Evolutionary conservation across 2,113 vertebrate genomes (phyloP).

Genomic region (Cavia porcellus): DNA sequence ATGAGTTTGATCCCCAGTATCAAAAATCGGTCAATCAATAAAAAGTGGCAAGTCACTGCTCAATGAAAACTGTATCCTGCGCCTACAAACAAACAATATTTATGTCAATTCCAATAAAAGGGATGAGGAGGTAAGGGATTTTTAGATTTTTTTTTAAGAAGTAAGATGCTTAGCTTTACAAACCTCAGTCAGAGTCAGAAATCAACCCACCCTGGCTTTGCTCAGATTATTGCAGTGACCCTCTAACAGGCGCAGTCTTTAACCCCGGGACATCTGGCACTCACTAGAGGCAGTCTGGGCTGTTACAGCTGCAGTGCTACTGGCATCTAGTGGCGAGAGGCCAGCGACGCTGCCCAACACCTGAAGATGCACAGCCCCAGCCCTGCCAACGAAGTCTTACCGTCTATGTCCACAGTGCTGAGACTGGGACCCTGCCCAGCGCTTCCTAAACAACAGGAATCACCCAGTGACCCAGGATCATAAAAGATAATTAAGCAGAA

Average conservation of each 20-base stretch:
- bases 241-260: not conserved
- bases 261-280: not conserved
- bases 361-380: no score
- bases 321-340: not conserved
- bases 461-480: not conserved
- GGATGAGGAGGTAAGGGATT: not conserved
- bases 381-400: not conserved
- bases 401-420: no score
- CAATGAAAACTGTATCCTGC: not conserved
- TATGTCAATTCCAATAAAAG: not conserved
- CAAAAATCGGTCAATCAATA: no score
- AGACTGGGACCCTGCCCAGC: not conserved
- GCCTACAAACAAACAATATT: not conserved
- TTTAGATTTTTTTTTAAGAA: not conserved
- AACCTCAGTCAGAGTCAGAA: not conserved
- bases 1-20: no score
- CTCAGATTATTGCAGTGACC: not conserved
- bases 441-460: not conserved
- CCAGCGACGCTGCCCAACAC: not conserved
- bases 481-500: not conserved
- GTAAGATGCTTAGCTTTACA: not conserved
- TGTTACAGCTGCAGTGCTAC: not conserved
- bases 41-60: not conserved
- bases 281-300: not conserved
- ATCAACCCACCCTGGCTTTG: not conserved